A percentile compares a stretch with the other conserved stretches of the same genome.
These are phyloP conservation scores for Drosophila infuscata DNA, from an alignment of 2,888 invertebrate species.

Conservation along the genomic window DNA sequence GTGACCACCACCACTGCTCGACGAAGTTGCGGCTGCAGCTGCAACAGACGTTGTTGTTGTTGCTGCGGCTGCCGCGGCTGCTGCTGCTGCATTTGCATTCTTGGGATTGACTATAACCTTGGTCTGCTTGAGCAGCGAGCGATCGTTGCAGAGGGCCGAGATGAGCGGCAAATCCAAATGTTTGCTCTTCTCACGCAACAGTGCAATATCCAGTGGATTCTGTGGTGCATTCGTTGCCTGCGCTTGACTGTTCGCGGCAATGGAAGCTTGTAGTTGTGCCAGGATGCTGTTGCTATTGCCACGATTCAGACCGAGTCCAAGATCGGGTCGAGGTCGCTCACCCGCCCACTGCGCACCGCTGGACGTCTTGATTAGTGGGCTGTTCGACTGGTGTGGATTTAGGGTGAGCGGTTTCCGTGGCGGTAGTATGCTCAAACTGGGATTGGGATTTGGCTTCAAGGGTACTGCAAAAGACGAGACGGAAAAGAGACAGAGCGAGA, in stretches of 20 bases:
- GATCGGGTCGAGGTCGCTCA: slow-evolving; percentile 78
- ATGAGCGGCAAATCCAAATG: slow-evolving; percentile 96
- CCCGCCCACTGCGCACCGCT: slow-evolving; percentile 84
- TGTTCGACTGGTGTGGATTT: slow-evolving; percentile 73
- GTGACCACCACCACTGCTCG: slow-evolving; percentile 16
- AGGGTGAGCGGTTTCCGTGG: slow-evolving; percentile 80
- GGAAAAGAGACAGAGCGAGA: background rate
- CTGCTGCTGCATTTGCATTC: slow-evolving; percentile 80
- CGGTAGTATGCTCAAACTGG: slow-evolving; percentile 65
- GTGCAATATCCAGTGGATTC: slow-evolving; percentile 90
- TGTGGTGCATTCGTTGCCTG: slow-evolving; percentile 59
- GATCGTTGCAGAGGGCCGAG: slow-evolving; percentile 96
- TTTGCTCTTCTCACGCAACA: slow-evolving; percentile 94
- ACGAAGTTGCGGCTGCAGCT: slow-evolving; percentile 1
- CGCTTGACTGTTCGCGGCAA: slow-evolving; percentile 55
- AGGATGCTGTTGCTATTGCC: slow-evolving; percentile 77
- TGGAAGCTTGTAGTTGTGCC: slow-evolving; percentile 82
- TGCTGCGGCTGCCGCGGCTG: slow-evolving; percentile 46
- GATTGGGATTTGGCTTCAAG: slow-evolving; percentile 72
- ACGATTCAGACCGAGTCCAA: slow-evolving; percentile 64
- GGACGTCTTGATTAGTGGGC: slow-evolving; percentile 81
- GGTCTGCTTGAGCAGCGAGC: slow-evolving; percentile 94
- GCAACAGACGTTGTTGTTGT: background rate
- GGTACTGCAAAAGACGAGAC: slow-evolving; percentile 77
- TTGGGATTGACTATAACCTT: slow-evolving; percentile 94